Evolutionary conservation across 1,140 invertebrate species (phyloP).

Genomic region (Drosophila parabipectinata): DNA sequence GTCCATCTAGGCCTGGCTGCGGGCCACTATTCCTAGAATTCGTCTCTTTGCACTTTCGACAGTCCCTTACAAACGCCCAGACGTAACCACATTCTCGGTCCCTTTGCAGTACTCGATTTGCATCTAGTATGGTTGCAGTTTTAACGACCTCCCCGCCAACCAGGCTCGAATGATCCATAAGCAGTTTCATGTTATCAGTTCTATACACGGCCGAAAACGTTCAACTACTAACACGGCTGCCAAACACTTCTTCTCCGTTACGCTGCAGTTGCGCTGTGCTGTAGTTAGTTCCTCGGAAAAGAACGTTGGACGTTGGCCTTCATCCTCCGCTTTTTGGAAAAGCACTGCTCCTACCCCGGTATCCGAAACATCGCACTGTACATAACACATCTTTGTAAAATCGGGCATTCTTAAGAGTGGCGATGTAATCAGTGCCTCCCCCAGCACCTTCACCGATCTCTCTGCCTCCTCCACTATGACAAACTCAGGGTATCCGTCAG

Average conservation of each 20-base stretch:
- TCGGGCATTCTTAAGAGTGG: too few relatives aligned
- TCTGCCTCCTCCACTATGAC: background rate
- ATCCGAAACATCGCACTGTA: too few relatives aligned
- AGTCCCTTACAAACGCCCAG: background rate
- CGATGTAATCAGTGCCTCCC: too few relatives aligned
- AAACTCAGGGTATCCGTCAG: slow-evolving; percentile 15
- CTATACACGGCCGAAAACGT: background rate
- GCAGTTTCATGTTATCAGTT: background rate
- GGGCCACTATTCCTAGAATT: too few relatives aligned
- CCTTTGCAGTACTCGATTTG: slow-evolving; percentile 3
- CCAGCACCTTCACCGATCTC: too few relatives aligned
- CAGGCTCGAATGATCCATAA: slow-evolving; percentile 7
- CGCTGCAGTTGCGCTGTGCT: background rate
- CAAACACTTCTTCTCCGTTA: slow-evolving; percentile 14
- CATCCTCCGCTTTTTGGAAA: too few relatives aligned
- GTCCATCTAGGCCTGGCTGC: too few relatives aligned
- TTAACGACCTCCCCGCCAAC: background rate
- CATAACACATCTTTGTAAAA: too few relatives aligned
- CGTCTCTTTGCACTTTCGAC: too few relatives aligned
- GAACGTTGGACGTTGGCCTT: too few relatives aligned
- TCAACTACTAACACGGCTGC: background rate
- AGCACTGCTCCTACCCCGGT: too few relatives aligned
- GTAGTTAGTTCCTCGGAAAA: too few relatives aligned
- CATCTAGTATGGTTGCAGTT: background rate
- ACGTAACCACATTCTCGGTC: slow-evolving; percentile 7